Percentiles rank a stretch among this genome's conserved stretches.
Conservation (phyloP, 2,113 vertebrate species). For the Corythaixoides concolor region DNA sequence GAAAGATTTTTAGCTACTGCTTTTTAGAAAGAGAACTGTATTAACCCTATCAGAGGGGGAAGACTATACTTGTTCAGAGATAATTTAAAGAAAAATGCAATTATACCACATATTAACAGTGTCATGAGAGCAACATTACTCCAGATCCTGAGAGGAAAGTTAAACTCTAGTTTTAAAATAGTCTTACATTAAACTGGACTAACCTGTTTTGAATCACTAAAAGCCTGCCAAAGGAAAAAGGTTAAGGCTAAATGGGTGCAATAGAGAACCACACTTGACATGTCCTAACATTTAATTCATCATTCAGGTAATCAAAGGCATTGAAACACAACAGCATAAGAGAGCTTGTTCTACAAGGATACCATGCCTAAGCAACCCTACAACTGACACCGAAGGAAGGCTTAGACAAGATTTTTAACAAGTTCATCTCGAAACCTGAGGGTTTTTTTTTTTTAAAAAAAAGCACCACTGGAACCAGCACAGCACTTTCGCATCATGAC, state of each 20-base stretch:
- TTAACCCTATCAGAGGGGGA: neutral
- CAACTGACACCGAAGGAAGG: accelerated
- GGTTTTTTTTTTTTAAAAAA: neutral
- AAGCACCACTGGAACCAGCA: neutral
- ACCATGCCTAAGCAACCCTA: neutral
- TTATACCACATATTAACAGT: neutral
- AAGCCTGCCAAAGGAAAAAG: constrained; percentile 5
- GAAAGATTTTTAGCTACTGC: neutral
- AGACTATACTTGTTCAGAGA: neutral
- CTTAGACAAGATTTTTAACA: neutral
- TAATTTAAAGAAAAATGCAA: neutral
- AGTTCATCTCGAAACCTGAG: neutral
- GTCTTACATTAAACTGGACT: neutral
- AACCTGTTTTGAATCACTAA: neutral
- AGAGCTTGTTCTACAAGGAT: neutral
- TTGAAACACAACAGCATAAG: neutral
- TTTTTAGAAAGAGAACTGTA: neutral
- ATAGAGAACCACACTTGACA: neutral
- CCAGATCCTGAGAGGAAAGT: neutral
- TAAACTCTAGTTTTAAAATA: neutral
- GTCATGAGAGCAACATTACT: neutral
- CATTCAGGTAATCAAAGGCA: constrained; percentile 10
- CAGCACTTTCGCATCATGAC: constrained; percentile 9
- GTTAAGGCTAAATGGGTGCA: neutral
- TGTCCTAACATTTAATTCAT: neutral